Base-by-base conservation (phyloP, 2,113 vertebrate species). In the Dipodomys stephensi region DNA sequence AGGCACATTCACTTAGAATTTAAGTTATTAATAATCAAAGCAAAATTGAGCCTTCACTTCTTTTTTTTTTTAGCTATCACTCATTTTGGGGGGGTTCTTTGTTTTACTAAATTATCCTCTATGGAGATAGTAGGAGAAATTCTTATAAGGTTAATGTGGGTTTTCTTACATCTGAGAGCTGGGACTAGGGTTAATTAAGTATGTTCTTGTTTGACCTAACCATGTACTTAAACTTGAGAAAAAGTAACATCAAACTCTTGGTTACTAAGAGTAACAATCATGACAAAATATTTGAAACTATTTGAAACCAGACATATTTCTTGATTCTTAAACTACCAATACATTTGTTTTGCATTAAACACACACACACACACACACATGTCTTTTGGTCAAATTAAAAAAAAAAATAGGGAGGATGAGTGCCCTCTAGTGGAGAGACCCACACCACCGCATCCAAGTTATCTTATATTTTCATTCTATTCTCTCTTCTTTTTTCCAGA, bases 341-440 rank as follows among this genome's bases (percentile, higher is more conserved):
- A n/a, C 74, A 64, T 83, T 28, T 88, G 19, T 73, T 93, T n/a
- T 90, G 30, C 80, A 23, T 49, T 72, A 28, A 18, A 57, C 83
- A 49, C 49, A 76, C 27, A n/a, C 35, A 39, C 35, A 39, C 35
- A 39, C 4, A 39, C 4, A 85, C n/a, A 73, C 4, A 80, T 87
- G 79, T 78, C 78, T 68, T 94, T 86, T 73, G 65, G 71, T 74
- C 39, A 39, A 39, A 39, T 39, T 39, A 39, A 39, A 39, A 39
- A 39, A 65, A 35, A 25, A 67, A 44, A 10, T 18, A 62, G 92
- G 76, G 25, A 46, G 11, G 78, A 64, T 65, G 76, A 90, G 67
- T 49, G 62, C 86, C 91, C 92, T 39, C 93, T 95, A 88, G 60
- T 94, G 88, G 88, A 91, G 69, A 93, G 16, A 93, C 91, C 72